Conservation (phyloP, 2,888 invertebrate species). For the Mimumesa dahlbomi region DNA sequence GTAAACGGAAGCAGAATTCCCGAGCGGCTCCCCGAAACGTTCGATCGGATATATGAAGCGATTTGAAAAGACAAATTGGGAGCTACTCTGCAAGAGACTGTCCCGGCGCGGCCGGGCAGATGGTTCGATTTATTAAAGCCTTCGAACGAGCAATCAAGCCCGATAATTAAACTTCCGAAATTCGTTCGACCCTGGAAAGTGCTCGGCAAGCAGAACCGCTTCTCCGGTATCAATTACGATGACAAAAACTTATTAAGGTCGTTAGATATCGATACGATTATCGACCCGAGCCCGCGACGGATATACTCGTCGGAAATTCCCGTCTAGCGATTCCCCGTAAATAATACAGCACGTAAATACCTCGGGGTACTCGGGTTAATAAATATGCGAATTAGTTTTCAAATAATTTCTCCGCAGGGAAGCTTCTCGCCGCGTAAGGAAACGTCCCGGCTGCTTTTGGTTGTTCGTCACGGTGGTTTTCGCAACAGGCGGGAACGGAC, state of each 20-base stretch:
- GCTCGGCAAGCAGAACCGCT: constrained; percentile 53
- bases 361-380: too few species aligned
- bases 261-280: constrained; percentile 53
- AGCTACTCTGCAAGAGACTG: constrained; percentile 21
- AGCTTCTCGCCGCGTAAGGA: too few species aligned
- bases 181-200: constrained; percentile 56
- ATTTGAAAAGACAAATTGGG: constrained; percentile 6
- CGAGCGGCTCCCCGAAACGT: background rate
- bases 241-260: constrained; percentile 61
- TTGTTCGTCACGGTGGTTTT: too few species aligned
- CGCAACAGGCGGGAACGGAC: too few species aligned
- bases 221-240: constrained; percentile 56
- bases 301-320: constrained; percentile 25
- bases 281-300: constrained; percentile 24
- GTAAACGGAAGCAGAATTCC: too few species aligned
- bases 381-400: too few species aligned
- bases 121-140: constrained; percentile 56
- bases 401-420: too few species aligned
- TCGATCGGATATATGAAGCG: constrained; percentile 21
- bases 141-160: constrained; percentile 54
- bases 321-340: background rate
- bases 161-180: constrained; percentile 67
- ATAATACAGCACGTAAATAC: too few species aligned
- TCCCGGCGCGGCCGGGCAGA: constrained; percentile 26
- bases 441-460: too few species aligned